phyloP scores from a whole-genome alignment of 2,888 invertebrate genomes.

The Meta bourneti region DNA sequence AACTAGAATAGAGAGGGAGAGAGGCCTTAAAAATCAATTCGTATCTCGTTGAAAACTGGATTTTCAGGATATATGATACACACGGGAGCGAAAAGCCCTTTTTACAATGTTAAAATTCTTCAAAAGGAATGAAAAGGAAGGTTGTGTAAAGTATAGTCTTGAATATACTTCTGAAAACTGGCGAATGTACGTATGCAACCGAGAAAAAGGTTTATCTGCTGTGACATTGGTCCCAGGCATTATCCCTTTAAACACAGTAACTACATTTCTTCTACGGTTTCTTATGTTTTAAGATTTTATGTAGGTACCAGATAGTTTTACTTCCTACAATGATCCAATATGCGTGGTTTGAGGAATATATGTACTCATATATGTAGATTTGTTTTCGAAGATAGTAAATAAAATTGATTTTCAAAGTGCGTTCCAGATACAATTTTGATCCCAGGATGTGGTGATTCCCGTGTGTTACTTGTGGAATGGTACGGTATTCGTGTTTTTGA shows the following conservation, averaged over 20 bases:
- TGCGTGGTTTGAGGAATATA: too few species aligned
- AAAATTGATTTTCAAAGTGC: too few species aligned
- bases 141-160: constrained; percentile 20
- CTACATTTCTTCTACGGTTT: too few species aligned
- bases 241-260: not conserved
- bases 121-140: constrained; percentile 55
- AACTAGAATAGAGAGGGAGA: constrained; percentile 32
- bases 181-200: constrained; percentile 27
- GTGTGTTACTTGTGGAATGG: too few species aligned
- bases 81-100: constrained; percentile 40
- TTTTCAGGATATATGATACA: constrained; percentile 61
- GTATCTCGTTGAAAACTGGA: constrained; percentile 59
- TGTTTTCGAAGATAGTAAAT: too few species aligned
- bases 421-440: too few species aligned
- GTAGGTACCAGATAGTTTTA: too few species aligned
- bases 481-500: too few species aligned
- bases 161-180: constrained; percentile 50
- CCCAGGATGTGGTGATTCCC: too few species aligned
- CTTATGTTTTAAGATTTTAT: too few species aligned
- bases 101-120: constrained; percentile 63
- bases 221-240: not conserved
- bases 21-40: constrained; percentile 66
- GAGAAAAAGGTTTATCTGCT: constrained; percentile 10
- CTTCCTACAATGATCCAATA: too few species aligned
- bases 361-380: too few species aligned